Evolutionary conservation across 2,113 vertebrate species (phyloP).

Genomic region (Anolis carolinensis): DNA sequence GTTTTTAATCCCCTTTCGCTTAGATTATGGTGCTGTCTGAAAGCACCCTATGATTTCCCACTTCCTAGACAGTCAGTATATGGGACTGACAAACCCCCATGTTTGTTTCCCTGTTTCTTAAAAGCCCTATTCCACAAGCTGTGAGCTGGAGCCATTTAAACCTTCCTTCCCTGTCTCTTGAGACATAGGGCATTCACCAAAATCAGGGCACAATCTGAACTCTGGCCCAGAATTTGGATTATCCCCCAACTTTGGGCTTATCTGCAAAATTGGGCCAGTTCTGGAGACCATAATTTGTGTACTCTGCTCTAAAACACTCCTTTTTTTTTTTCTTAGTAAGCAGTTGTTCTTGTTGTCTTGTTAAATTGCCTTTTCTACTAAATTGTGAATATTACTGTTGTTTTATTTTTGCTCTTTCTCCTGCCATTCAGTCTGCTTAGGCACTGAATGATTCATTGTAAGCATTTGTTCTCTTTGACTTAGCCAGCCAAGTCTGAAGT

Average conservation of each 20-base stretch:
- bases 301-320: neutral
- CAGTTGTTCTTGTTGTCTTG: conserved; percentile 8
- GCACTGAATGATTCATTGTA: neutral
- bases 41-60: too few species aligned
- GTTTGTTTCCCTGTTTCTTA: too few species aligned
- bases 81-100: too few species aligned
- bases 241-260: too few species aligned
- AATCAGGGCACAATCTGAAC: too few species aligned
- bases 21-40: too few species aligned
- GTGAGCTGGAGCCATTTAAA: neutral
- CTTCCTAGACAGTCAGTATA: too few species aligned
- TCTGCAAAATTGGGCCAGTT: too few species aligned
- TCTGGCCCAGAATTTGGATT: too few species aligned
- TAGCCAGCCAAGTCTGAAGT: neutral
- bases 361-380: conserved; percentile 18
- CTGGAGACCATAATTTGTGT: neutral
- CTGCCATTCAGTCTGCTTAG: conserved; percentile 13
- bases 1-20: too few species aligned
- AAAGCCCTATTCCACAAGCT: too few species aligned
- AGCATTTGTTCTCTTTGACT: conserved; percentile 11
- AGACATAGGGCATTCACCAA: too few species aligned
- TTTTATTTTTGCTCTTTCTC: neutral
- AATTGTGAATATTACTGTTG: neutral
- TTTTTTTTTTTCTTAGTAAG: conserved; percentile 18
- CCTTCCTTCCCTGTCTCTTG: neutral